Percentiles rank a stretch among this genome's conserved stretches.
phyloP scores from a whole-genome alignment of 2,797 vertebrate species.

The Echeneis naucrates region DNA sequence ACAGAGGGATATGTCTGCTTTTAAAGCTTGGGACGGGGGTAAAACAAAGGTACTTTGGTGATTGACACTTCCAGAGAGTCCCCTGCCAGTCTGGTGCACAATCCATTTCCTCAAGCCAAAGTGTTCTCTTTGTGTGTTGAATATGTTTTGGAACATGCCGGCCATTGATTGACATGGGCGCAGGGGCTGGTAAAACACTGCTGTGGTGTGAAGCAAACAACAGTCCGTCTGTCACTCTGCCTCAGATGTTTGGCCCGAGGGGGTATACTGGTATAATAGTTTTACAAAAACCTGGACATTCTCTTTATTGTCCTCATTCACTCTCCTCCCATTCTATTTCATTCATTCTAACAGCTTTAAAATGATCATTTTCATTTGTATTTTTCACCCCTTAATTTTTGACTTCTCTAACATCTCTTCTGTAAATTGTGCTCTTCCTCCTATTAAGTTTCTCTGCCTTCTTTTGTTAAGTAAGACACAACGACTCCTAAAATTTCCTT shows the following conservation, averaged over 20 bases:
- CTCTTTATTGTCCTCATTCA: constrained; percentile 59
- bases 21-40: constrained; percentile 41
- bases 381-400: constrained; percentile 15
- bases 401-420: no score
- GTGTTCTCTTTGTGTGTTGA: constrained; percentile 87
- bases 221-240: constrained; percentile 82
- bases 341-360: constrained; percentile 1
- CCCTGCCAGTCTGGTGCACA: constrained; percentile 76
- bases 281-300: constrained; percentile 64
- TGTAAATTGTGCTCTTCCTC: background rate
- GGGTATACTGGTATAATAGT: constrained; percentile 75
- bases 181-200: constrained; percentile 87
- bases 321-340: constrained; percentile 45
- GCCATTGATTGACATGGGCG: constrained; percentile 87
- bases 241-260: constrained; percentile 84
- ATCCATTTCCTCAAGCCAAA: constrained; percentile 86
- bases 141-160: constrained; percentile 88
- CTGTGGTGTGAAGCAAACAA: constrained; percentile 82
- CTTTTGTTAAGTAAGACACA: background rate
- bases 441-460: background rate
- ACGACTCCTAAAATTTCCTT: constrained; percentile 4
- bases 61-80: constrained; percentile 76
- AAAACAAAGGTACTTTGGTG: constrained; percentile 73
- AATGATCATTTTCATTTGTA: constrained; percentile 2
- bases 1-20: constrained; percentile 53